Base-by-base conservation (phyloP, 2,113 vertebrate genomes). In the Leptobrachium ailaonicum region DNA sequence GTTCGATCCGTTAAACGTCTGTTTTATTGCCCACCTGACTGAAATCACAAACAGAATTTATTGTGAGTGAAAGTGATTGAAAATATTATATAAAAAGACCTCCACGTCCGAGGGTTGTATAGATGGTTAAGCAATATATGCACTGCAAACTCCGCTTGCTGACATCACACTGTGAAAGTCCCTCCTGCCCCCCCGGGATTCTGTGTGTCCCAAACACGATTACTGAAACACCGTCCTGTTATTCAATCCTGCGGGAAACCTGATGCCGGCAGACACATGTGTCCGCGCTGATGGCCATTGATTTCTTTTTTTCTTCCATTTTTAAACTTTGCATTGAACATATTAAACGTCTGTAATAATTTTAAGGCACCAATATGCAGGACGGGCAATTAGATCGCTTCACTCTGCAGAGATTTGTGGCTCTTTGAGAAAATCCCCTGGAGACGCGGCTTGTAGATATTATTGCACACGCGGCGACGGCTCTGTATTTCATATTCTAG, bases 201-300 rank as follows among this genome's bases (percentile, higher is more conserved):
- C 47, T 56, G 11, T 64, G 75, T 77, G 53, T 56, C 41, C 66
- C 50, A 77, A 77, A 77, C 75, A 77, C 67, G 75, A 77, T 77
- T 77, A 77, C 56, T 58, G 53, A 44, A 67, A 60, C 41, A 68
- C 53, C 41, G 9, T 77, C 53, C 75, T 77, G 50, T 77, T 77
- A 77, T 77, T 77, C 32, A 53, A 77, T 77, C 50, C 67, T 14
- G 50, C 20, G 75, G 47, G 66, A 77, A 77, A 77, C 66, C 14
- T 60, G 66, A 77, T 77, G 66, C 75, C 42, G 44, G 66, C 53
- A 64, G 62, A 69, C 75, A 77, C 75, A 77, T 58, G 53, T 69
- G 75, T 58, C 67, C 66, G 50, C 60, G 50, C 67, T 69, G 75
- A 69, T 69, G 75, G 75, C 9, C 54, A 77, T 77, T 77, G 66